Conservation (phyloP, 2,888 invertebrate genomes). For the Catocala sponsa region DNA sequence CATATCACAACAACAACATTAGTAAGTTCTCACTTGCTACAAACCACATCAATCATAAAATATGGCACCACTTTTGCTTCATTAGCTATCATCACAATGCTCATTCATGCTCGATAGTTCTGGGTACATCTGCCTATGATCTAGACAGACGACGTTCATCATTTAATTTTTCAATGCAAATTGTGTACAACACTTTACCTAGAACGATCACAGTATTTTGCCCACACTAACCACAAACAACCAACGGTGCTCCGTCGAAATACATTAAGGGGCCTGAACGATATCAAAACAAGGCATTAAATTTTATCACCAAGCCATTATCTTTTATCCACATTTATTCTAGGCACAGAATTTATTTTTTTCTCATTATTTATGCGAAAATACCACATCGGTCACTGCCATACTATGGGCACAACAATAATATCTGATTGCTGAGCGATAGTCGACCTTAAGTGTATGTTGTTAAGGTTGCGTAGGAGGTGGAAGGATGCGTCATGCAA, state of each 20-base stretch:
- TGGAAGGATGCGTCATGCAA: constrained; percentile 42
- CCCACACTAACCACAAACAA: neutral
- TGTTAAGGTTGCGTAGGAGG: neutral
- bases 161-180: too few species aligned
- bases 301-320: constrained; percentile 9
- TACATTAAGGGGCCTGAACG: neutral
- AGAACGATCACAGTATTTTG: neutral
- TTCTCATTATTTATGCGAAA: constrained; percentile 41
- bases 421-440: constrained; percentile 12
- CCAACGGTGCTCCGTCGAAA: neutral
- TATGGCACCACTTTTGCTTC: too few species aligned
- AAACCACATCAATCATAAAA: too few species aligned
- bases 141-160: too few species aligned
- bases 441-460: constrained; percentile 12
- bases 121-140: too few species aligned
- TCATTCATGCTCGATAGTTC: too few species aligned
- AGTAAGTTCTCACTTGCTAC: too few species aligned
- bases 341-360: constrained; percentile 26
- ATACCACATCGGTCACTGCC: constrained; percentile 51
- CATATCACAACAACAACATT: too few species aligned
- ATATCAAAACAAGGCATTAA: constrained; percentile 1
- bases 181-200: neutral
- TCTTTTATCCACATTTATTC: constrained; percentile 9
- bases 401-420: constrained; percentile 26
- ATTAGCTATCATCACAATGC: too few species aligned